Base-by-base conservation (phyloP, 2,797 vertebrate species). In the Myotis vivesi region DNA sequence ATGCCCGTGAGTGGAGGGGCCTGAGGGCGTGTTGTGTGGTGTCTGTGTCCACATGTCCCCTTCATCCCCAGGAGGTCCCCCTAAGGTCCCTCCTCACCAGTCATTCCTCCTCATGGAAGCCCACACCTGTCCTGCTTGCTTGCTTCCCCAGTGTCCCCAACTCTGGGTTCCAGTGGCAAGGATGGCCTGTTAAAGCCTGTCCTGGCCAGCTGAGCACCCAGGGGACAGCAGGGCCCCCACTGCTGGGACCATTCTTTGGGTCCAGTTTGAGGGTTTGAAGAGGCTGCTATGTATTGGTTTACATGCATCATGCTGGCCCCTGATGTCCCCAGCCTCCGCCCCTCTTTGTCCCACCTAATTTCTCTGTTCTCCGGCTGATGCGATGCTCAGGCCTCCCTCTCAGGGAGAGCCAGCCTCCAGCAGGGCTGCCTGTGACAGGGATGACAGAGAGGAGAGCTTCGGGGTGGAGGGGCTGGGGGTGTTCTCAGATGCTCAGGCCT, bases 361-460 rank as follows among this genome's bases (percentile, higher is more conserved):
- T 19, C 41, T 93, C 76, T 84, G 51, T 51, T 86, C 38, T 38
- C 1, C 33, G 93, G 87, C 44, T 51, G 25, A 87, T 94, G 38
- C 69, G 85, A 44, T 46, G 25, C 89, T 93, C 41, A 16, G 33
- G 10, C 22, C 46, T 77, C 51, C 22, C 6, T 22, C 5, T 9
- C 89, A 69, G 69, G 79, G 92, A 6, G 55, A 90, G 93, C 81
- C 92, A 53, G 73, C 84, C 59, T 80, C 85, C 51, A 22, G 28
- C 8, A 66, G 10, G 86, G 75, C 46, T 97, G 89, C 59, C 12
- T 73, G 53, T 87, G 86, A 68, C 64, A 68, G 89, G 72, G 69
- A 41, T 75, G 62, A 23, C 25, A 59, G 51, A 59, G 62, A 73
- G 22, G 12, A 22, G 3, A 49, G 41, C 44, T 87, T 71, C 69